Percentiles rank a stretch among this genome's conserved stretches.
Conservation (phyloP, 2,888 invertebrate species). For the Peribatodes rhomboidaria region DNA sequence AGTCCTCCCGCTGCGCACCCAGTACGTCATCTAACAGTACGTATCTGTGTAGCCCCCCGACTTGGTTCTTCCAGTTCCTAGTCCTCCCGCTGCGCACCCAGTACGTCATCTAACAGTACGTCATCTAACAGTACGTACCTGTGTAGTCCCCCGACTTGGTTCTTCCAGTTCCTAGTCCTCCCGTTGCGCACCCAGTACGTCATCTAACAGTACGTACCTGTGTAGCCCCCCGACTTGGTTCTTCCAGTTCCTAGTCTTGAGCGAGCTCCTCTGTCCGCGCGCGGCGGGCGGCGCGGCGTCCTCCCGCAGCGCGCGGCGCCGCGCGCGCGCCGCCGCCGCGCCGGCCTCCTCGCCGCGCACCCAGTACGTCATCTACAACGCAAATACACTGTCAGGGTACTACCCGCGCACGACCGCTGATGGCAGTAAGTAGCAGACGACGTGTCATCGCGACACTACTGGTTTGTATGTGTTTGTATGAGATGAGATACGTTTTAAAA, state of each 20-base stretch:
- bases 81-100: conserved; percentile 94
- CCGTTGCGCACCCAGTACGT: too few relatives aligned
- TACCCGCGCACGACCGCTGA: too few relatives aligned
- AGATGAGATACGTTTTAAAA: too few relatives aligned
- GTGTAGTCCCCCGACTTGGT: conserved; percentile 81
- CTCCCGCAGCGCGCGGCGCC: conserved; percentile 22
- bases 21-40: too few relatives aligned
- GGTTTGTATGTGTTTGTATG: too few relatives aligned
- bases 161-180: conserved; percentile 60
- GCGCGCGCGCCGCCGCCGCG: conserved; percentile 82
- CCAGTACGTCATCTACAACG: conserved; percentile 93
- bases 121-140: conserved; percentile 66
- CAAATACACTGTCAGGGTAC: not conserved
- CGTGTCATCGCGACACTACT: too few relatives aligned
- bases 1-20: too few relatives aligned
- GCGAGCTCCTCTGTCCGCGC: conserved; percentile 82
- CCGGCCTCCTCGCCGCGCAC: conserved; percentile 91
- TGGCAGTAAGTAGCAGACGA: too few relatives aligned
- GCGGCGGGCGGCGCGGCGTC: conserved; percentile 62
- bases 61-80: conserved; percentile 85
- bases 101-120: conserved; percentile 91
- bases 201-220: conserved; percentile 68
- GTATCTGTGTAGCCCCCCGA: conserved; percentile 82
- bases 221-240: conserved; percentile 81
- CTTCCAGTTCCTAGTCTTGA: conserved; percentile 89